Evolutionary conservation across 2,888 invertebrate species (phyloP).

Genomic region (Aspidiotus rigidus): DNA sequence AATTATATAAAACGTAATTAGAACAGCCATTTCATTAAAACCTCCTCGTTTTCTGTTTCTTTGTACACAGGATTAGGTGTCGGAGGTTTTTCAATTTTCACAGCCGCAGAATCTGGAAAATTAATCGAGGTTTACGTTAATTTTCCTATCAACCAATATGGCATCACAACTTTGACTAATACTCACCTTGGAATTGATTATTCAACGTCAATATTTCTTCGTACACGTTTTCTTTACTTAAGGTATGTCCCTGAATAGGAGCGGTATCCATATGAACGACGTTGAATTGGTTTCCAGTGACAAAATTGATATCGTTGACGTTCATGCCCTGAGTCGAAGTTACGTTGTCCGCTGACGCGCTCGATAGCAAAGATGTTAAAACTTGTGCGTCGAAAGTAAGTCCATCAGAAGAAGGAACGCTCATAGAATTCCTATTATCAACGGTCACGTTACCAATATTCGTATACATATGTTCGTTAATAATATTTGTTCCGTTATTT

Average conservation of each 20-base stretch:
- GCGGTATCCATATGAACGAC: constrained; percentile 9
- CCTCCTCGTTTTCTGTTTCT: constrained; percentile 28
- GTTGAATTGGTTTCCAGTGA: not conserved
- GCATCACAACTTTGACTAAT: not conserved
- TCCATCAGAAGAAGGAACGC: not conserved
- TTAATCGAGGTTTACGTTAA: too few relatives aligned
- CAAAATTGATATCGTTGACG: constrained; percentile 11
- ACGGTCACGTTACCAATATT: constrained; percentile 9
- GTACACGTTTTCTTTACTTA: constrained; percentile 19
- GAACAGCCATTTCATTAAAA: constrained; percentile 25
- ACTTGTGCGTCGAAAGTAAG: constrained; percentile 27
- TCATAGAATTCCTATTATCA: not conserved
- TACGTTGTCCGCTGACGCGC: constrained; percentile 9
- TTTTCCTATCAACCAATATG: not conserved
- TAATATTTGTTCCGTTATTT: constrained; percentile 14
- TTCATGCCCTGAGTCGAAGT: not conserved
- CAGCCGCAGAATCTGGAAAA: constrained; percentile 23
- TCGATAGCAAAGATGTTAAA: constrained; percentile 22
- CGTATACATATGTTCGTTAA: not conserved
- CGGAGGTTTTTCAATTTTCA: constrained; percentile 29
- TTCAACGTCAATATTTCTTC: constrained; percentile 27
- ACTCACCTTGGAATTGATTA: constrained; percentile 28
- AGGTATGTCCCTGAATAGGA: constrained; percentile 8
- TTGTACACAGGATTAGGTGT: constrained; percentile 21
- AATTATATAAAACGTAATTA: constrained; percentile 8